These are phyloP conservation scores for Metellina segmentata DNA, from an alignment of 2,888 invertebrate genomes.

Conservation along the genomic window DNA sequence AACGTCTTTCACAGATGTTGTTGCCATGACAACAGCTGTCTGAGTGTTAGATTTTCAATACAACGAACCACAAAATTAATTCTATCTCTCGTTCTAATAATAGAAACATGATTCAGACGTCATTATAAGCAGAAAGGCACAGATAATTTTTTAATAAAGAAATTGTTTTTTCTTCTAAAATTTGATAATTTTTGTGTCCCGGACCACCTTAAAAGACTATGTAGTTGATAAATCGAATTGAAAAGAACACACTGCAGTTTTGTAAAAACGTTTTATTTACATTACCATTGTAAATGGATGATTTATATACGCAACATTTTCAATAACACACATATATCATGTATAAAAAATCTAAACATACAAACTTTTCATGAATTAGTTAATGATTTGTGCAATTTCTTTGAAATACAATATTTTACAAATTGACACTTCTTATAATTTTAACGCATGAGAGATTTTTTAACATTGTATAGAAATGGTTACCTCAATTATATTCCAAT, in stretches of 20 bases:
- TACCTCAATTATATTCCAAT: background rate
- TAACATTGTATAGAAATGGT: background rate
- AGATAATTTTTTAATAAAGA: no score
- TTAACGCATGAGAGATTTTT: background rate
- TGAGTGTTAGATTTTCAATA: no score
- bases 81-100: no score
- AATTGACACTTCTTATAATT: background rate
- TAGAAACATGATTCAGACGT: no score
- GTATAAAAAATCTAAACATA: slow-evolving; percentile 33
- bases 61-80: no score
- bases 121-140: no score
- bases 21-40: no score
- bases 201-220: no score
- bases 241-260: background rate
- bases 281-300: slow-evolving; percentile 22
- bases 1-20: no score
- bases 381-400: background rate
- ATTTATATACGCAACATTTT: slow-evolving; percentile 3
- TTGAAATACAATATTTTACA: background rate
- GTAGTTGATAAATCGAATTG: no score
- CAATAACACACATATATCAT: slow-evolving; percentile 9
- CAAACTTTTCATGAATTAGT: slow-evolving; percentile 1
- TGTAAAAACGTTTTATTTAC: slow-evolving; percentile 24
- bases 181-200: no score
- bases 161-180: no score